phyloP scores from a whole-genome alignment of 2,797 vertebrate genomes.

The Austrolebias charrua region DNA sequence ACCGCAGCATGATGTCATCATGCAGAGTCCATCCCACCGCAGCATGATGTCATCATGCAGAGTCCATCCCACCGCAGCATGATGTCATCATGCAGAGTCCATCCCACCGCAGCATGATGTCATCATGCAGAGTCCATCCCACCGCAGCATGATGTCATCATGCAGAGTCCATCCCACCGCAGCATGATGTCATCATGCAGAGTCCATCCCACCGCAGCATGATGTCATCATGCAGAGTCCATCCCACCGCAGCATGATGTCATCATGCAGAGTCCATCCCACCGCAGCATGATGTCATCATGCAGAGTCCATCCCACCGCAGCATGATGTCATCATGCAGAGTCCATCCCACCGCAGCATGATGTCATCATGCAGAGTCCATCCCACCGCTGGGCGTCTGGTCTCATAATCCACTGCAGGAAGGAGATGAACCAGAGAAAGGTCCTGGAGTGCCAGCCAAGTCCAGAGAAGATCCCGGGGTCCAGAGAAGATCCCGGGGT shows the following conservation, averaged over 20 bases:
- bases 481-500: background rate
- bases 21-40: slow-evolving; percentile 19
- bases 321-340: too few species aligned
- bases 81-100: slow-evolving; percentile 13
- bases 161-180: slow-evolving; percentile 19
- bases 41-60: slow-evolving; percentile 4
- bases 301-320: slow-evolving; percentile 19
- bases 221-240: slow-evolving; percentile 13
- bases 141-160: slow-evolving; percentile 4
- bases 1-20: slow-evolving; percentile 4
- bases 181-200: slow-evolving; percentile 4
- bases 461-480: background rate
- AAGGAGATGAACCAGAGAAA: slow-evolving; percentile 1
- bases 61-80: slow-evolving; percentile 12
- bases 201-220: slow-evolving; percentile 12
- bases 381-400: slow-evolving; percentile 11
- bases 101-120: slow-evolving; percentile 9
- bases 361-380: slow-evolving; percentile 13
- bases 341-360: too few species aligned
- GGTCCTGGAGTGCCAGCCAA: slow-evolving; percentile 18
- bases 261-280: slow-evolving; percentile 15
- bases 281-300: slow-evolving; percentile 4
- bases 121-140: slow-evolving; percentile 15
- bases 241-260: slow-evolving; percentile 9
- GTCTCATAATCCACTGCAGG: slow-evolving; percentile 35